phyloP scores from a whole-genome alignment of 2,797 vertebrate species.

The Peromyscus attwateri region DNA sequence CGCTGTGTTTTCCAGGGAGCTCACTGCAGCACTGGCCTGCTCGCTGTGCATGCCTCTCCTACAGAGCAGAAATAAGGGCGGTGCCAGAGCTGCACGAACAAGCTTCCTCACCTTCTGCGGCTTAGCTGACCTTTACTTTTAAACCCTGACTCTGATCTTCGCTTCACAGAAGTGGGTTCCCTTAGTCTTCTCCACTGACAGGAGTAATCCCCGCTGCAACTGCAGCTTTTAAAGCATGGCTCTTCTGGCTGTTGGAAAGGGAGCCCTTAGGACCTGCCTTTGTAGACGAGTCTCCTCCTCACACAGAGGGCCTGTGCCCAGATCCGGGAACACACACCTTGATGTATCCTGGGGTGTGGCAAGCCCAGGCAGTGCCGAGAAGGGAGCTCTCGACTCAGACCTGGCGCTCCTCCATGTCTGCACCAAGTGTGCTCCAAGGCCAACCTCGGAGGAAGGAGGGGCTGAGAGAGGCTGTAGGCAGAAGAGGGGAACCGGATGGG shows the following conservation, averaged over 20 bases:
- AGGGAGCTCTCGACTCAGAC: not conserved
- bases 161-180: slow-evolving; percentile 78
- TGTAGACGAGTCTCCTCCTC: not conserved
- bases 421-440: not conserved
- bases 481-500: not conserved
- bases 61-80: not conserved
- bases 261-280: not conserved
- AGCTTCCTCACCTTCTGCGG: not conserved
- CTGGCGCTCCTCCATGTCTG: not conserved
- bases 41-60: not conserved
- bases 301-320: rapidly evolving
- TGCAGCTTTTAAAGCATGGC: slow-evolving; percentile 78
- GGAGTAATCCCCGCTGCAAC: slow-evolving; percentile 80
- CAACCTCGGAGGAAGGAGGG: not conserved
- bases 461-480: not conserved
- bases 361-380: rapidly evolving
- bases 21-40: not conserved
- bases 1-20: not conserved
- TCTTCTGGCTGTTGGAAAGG: slow-evolving; percentile 62
- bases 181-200: slow-evolving; percentile 79
- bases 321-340: not conserved
- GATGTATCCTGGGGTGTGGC: not conserved
- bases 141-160: slow-evolving; percentile 82
- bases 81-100: not conserved
- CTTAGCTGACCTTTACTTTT: slow-evolving; percentile 72